Evolutionary conservation across 2,888 invertebrate genomes (phyloP), one percentile per base, ranked within the genome.

Genomic region (Mesorhabditis spiculigera): DNA sequence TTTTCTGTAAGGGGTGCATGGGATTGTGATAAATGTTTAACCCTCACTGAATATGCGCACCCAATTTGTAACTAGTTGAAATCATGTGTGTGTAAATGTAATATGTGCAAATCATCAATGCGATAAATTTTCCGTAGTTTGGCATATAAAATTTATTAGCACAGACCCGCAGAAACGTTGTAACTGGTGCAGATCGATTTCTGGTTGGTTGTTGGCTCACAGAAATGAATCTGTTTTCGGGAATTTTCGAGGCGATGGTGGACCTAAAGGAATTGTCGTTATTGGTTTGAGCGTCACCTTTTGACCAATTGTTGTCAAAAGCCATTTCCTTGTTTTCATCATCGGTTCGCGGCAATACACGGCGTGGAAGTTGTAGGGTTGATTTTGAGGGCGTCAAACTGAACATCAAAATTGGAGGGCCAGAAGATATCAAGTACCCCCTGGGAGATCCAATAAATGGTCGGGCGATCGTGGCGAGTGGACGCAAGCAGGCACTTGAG

Each of bases 301-400:
- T 28, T 28, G 28, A 28, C 28, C 28, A 28, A 28, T 28, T 28
- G 28, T 28, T 28, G 28, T 28, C 28, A 28, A 28, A 28, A 28
- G 28, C 28, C 28, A 28, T 28, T 28, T 28, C 58, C 8, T n/a
- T 50, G 8, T 10, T 13, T 50, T 50, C n/a, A 50, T 10, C 58
- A 50, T n/a, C 58, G 58, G 58, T 13, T 50, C n/a, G 58, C 8
- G 58, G 8, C n/a, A 13, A n/a, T 10, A 13, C 58, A 50, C n/a
- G 58, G 58, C 28, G 28, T 28, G 28, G 58, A 10, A 50, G 58
- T 50, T 50, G 58, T 13, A 50, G 8, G 58, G 58, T 50, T n/a
- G 58, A 50, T 50, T 50, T 50, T 50, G 58, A 50, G 58, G 58
- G 58, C 58, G 58, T 50, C 58, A 50, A 50, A 10, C 58, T 50